Conservation (phyloP, 2,888 invertebrate genomes). For the Crepidodera aurea region DNA sequence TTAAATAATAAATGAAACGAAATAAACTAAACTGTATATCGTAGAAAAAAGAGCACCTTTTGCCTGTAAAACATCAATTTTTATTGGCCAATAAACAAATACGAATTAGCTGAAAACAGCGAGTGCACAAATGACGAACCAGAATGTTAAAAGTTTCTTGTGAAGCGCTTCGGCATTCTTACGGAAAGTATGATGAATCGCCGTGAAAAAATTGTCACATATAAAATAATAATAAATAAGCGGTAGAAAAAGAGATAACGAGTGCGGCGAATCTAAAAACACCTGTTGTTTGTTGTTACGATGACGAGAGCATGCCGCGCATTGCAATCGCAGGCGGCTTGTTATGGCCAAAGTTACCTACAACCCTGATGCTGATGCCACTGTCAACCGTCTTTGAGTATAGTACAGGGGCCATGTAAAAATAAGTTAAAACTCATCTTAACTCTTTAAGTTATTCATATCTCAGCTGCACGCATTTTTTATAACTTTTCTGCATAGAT, state of each 20-base stretch:
- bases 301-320: conserved; percentile 49
- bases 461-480: too few relatives aligned
- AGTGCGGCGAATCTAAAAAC: conserved; percentile 52
- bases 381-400: conserved; percentile 26
- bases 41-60: too few relatives aligned
- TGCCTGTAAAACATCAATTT: conserved; percentile 15
- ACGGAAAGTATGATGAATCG: conserved; percentile 45
- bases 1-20: too few relatives aligned
- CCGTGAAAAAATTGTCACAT: conserved; percentile 50
- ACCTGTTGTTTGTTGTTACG: conserved; percentile 51
- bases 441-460: not conserved
- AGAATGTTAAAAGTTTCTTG: conserved; percentile 22
- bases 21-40: too few relatives aligned
- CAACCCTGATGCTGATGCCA: conserved; percentile 42
- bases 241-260: conserved; percentile 51
- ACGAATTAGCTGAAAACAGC: conserved; percentile 22
- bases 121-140: conserved; percentile 20
- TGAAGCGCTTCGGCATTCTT: conserved; percentile 14
- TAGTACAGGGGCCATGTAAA: conserved; percentile 16
- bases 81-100: conserved; percentile 22
- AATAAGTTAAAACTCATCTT: too few relatives aligned
- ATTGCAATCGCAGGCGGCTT: conserved; percentile 52
- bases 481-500: too few relatives aligned
- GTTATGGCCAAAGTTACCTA: conserved; percentile 51
- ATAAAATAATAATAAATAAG: conserved; percentile 53